Evolutionary conservation across 2,797 vertebrate genomes (phyloP).

Genomic region (Halcyon smyrnensis): DNA sequence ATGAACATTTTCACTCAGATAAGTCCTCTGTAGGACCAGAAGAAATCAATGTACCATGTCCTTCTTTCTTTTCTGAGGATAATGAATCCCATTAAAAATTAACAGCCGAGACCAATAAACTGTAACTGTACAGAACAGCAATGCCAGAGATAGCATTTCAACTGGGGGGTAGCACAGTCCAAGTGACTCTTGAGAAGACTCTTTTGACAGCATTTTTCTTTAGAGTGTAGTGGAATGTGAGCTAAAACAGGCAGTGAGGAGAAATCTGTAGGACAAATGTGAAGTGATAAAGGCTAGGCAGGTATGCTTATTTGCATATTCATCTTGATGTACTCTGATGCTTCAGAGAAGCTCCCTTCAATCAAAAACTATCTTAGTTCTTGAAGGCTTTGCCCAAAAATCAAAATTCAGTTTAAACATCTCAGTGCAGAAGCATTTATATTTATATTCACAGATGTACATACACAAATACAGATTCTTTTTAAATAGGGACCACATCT

Average conservation of each 20-base stretch:
- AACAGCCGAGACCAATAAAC: background rate
- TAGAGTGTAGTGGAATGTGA: background rate
- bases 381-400: background rate
- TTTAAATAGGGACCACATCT: background rate
- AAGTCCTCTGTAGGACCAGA: background rate
- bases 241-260: background rate
- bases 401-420: background rate
- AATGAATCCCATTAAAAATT: slow-evolving; percentile 6
- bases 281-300: background rate
- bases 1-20: background rate
- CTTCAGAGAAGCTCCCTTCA: background rate
- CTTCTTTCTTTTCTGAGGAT: background rate
- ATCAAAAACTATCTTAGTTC: background rate
- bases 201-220: background rate
- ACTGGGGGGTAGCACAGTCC: background rate
- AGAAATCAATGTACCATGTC: background rate
- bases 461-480: background rate
- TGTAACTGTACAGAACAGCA: background rate
- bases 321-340: background rate
- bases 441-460: background rate
- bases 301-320: background rate
- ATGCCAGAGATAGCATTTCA: background rate
- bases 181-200: background rate
- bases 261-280: background rate
- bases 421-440: background rate